These are phyloP conservation scores for Oscheius sp. DNA, from an alignment of 2,888 invertebrate genomes.

Conservation along the genomic window DNA sequence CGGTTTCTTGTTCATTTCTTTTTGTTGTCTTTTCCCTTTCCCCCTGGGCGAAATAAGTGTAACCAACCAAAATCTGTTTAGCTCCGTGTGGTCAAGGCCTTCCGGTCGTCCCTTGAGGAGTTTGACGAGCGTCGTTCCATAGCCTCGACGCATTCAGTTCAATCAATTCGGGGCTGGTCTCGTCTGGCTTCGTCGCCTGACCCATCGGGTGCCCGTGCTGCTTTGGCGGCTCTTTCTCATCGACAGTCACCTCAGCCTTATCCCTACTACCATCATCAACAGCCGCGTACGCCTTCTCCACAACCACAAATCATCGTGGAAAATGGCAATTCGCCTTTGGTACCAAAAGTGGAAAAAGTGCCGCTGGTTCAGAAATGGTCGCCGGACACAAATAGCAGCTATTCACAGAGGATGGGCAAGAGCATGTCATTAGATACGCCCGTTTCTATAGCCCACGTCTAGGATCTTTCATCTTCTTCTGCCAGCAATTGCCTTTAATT, in stretches of 20 bases:
- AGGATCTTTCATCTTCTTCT: background rate
- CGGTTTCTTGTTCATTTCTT: constrained; percentile 7
- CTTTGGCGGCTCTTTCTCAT: constrained; percentile 59
- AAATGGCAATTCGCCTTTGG: constrained; percentile 53
- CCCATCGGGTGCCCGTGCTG: constrained; percentile 49
- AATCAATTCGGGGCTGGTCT: constrained; percentile 69
- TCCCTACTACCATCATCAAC: constrained; percentile 68
- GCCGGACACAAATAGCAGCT: constrained; percentile 55
- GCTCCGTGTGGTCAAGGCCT: constrained; percentile 99
- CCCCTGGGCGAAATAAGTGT: background rate
- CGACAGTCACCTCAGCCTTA: constrained; percentile 70
- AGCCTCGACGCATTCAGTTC: constrained; percentile 92
- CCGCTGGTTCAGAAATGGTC: constrained; percentile 72
- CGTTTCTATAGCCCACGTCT: constrained; percentile 71
- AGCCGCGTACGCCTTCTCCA: constrained; percentile 64
- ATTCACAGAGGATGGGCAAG: constrained; percentile 66
- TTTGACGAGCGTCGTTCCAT: constrained; percentile 97
- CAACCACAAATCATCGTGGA: constrained; percentile 66
- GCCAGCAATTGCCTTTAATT: background rate
- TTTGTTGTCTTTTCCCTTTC: background rate
- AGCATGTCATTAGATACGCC: constrained; percentile 71
- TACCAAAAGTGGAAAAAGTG: constrained; percentile 54
- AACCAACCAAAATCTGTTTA: constrained; percentile 77
- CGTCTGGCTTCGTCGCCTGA: constrained; percentile 53
- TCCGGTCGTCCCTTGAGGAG: constrained; percentile 99